These are phyloP conservation scores for Diphyllodes magnificus DNA, from an alignment of 2,113 vertebrate species.

Conservation along the genomic window DNA sequence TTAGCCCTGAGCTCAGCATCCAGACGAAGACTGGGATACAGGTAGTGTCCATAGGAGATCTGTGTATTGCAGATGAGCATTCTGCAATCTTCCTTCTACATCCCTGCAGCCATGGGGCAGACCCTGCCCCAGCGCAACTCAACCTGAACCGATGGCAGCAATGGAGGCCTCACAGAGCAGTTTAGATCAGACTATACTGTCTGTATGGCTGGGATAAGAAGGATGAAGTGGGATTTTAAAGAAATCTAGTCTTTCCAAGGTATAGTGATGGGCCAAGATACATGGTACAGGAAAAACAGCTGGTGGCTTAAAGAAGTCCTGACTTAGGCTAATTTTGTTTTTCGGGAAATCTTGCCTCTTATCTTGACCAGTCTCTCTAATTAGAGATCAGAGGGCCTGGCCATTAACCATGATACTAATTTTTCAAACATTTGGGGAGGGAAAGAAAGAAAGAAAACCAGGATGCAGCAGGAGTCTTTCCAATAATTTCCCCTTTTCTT, in stretches of 20 bases:
- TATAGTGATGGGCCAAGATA: background rate
- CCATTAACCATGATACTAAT: background rate
- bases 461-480: background rate
- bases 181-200: accelerated
- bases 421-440: background rate
- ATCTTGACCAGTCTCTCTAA: background rate
- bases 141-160: accelerated
- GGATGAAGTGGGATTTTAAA: background rate
- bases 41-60: background rate
- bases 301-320: background rate
- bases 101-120: background rate
- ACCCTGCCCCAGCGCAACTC: background rate
- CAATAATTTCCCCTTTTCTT: background rate
- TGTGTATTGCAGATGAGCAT: background rate
- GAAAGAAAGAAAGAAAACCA: background rate
- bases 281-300: background rate
- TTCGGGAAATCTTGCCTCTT: background rate
- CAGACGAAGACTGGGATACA: background rate
- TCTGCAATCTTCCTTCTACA: accelerated
- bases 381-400: background rate
- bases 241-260: background rate
- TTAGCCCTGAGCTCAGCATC: background rate
- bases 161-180: background rate
- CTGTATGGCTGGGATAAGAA: background rate
- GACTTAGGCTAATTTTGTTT: background rate